Evolutionary conservation across 2,797 vertebrate genomes (phyloP).

Genomic region (Chelon labrosus): DNA sequence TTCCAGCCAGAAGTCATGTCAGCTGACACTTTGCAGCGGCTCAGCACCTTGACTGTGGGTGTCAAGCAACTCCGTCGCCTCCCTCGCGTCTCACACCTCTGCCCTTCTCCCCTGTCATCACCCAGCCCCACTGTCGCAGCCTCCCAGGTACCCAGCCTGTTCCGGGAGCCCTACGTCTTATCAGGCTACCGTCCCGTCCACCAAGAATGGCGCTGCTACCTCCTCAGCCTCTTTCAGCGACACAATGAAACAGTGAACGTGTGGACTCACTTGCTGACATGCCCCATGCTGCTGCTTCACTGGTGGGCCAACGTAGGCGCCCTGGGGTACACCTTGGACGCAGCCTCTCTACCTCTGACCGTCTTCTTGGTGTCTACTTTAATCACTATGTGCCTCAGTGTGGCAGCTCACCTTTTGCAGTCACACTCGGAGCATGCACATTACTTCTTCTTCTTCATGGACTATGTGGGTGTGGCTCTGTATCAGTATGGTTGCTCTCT

Average conservation of each 20-base stretch:
- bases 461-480: constrained; percentile 92
- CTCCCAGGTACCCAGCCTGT: constrained; percentile 89
- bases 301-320: constrained; percentile 86
- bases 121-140: constrained; percentile 87
- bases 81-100: constrained; percentile 83
- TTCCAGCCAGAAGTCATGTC: constrained; percentile 62
- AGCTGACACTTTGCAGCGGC: constrained; percentile 78
- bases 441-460: constrained; percentile 93
- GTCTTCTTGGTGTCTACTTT: constrained; percentile 88
- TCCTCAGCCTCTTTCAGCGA: constrained; percentile 92
- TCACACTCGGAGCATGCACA: constrained; percentile 92
- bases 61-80: constrained; percentile 87
- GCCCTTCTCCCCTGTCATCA: constrained; percentile 81
- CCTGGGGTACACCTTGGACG: constrained; percentile 73
- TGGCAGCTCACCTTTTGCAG: constrained; percentile 92
- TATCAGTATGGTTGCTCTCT: constrained; percentile 93
- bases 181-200: constrained; percentile 89
- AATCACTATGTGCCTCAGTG: constrained; percentile 89
- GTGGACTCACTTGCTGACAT: constrained; percentile 92
- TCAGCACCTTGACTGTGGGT: constrained; percentile 87
- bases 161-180: constrained; percentile 92
- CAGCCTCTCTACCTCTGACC: constrained; percentile 84
- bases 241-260: constrained; percentile 95
- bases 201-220: constrained; percentile 92
- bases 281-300: constrained; percentile 84